Conservation (phyloP, 2,888 invertebrate genomes). For the Allygus modestus region DNA sequence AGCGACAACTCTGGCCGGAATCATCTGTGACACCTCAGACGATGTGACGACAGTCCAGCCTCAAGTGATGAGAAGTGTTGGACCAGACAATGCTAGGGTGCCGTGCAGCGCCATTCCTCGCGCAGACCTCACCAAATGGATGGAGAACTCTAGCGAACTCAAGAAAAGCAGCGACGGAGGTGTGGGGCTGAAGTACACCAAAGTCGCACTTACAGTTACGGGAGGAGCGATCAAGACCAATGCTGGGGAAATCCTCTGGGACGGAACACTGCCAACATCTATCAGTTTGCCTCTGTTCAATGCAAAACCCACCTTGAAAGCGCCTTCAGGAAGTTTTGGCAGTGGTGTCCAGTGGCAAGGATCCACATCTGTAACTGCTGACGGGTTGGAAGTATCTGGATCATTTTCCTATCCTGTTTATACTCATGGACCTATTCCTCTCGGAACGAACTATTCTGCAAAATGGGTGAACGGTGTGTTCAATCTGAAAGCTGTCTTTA, state of each 20-base stretch:
- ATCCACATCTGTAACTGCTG: slow-evolving; percentile 20
- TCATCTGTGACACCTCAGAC: slow-evolving; percentile 89
- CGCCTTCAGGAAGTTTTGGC: slow-evolving; percentile 5
- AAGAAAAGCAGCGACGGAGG: neutral
- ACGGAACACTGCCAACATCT: slow-evolving; percentile 59
- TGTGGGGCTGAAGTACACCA: neutral
- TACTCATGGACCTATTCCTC: slow-evolving; percentile 36
- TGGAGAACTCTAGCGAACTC: neutral
- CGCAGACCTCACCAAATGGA: slow-evolving; percentile 64
- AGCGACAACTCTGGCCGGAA: slow-evolving; percentile 83
- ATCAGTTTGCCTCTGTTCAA: slow-evolving; percentile 50
- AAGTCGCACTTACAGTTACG: slow-evolving; percentile 54
- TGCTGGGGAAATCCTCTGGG: slow-evolving; percentile 59
- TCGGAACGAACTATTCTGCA: slow-evolving; percentile 27
- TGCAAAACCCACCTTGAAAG: slow-evolving; percentile 8
- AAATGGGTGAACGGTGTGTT: slow-evolving; percentile 59
- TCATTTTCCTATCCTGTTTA: slow-evolving; percentile 50
- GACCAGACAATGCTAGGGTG: slow-evolving; percentile 78
- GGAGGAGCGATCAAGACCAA: slow-evolving; percentile 53
- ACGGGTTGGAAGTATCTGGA: slow-evolving; percentile 50
- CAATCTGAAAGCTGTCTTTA: slow-evolving; percentile 18
- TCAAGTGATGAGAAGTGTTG: slow-evolving; percentile 83
- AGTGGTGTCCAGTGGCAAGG: slow-evolving; percentile 58
- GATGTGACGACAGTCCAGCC: slow-evolving; percentile 81
- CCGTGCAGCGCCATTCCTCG: slow-evolving; percentile 79